Evolutionary conservation across 2,888 invertebrate genomes (phyloP), one percentile per base, ranked within the genome.

Genomic region (Euzetes globulus): DNA sequence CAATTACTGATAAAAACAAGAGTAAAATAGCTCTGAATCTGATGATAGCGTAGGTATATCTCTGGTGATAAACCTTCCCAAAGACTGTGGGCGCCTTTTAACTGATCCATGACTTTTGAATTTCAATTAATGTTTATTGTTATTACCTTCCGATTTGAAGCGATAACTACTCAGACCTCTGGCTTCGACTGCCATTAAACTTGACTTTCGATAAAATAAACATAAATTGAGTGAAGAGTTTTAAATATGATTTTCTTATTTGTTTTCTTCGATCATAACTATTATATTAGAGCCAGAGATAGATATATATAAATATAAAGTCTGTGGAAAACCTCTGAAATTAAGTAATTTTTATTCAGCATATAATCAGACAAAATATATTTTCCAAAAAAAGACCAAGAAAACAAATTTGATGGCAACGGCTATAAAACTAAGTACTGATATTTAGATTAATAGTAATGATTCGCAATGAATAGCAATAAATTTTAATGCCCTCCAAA

Each of bases 341-440:
- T 58, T 58, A 58, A 58, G 58, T 58, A 58, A 58, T 58, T 29
- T 58, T 58, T 58, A 58, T 58, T 58, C 58, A 58, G 58, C 17
- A 27, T 58, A 58, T 58, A 58, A 58, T 58, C 58, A 27, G 29
- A 29, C 11, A 11, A 27, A 50, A 50, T 5, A 29, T 27, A 58
- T 22, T 17, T 27, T 55, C 25, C n/a, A n/a, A n/a, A n/a, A 25
- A 52, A 55, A 7, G 55, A 22, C 55, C 41, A 41, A 41, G 41
- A 55, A 55, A 55, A 55, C 55, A 55, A 55, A 55, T 55, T 55
- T 55, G 55, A 55, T 55, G 27, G 58, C 29, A 58, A 27, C 27
- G 58, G 58, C 58, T 29, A 58, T 58, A 58, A 58, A 55, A 58
- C 25, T 58, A 58, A 58, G 27, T 58, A 58, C 27, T 58, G 27